These are phyloP conservation scores for Mesopsocus fuscifrons DNA, from an alignment of 2,888 invertebrate genomes.

Conservation along the genomic window DNA sequence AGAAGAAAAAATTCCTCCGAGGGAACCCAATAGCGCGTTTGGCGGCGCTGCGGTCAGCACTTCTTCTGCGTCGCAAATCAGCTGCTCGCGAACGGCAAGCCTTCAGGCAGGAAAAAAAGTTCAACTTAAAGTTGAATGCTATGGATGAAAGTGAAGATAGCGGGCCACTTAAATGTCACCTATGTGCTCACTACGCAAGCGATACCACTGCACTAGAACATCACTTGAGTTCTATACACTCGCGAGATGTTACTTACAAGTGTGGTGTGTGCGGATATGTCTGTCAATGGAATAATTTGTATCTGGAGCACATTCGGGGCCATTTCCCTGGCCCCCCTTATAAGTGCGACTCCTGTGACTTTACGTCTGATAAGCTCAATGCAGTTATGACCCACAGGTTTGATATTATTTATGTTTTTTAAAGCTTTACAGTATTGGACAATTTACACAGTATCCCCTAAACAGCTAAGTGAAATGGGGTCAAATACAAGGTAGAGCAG, in stretches of 20 bases:
- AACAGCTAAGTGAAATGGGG: no score
- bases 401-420: no score
- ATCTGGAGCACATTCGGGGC: constrained; percentile 37
- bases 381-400: constrained; percentile 3
- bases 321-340: constrained; percentile 42
- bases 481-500: no score
- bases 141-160: constrained; percentile 23
- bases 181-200: constrained; percentile 31
- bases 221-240: constrained; percentile 34
- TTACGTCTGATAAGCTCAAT: constrained; percentile 1
- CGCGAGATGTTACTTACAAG: constrained; percentile 35
- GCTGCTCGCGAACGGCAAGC: neutral
- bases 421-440: no score
- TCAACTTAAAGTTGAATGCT: neutral
- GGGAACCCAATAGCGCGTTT: constrained; percentile 26
- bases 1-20: constrained; percentile 24
- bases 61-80: constrained; percentile 12
- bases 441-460: no score
- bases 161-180: constrained; percentile 27
- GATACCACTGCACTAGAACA: constrained; percentile 31
- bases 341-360: constrained; percentile 34
- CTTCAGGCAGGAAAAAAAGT: neutral
- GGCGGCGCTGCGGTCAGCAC: constrained; percentile 25
- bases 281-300: constrained; percentile 39
- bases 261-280: constrained; percentile 42